These are phyloP conservation scores for Festucalex cinctus DNA, from an alignment of 2,113 vertebrate species.

Conservation along the genomic window DNA sequence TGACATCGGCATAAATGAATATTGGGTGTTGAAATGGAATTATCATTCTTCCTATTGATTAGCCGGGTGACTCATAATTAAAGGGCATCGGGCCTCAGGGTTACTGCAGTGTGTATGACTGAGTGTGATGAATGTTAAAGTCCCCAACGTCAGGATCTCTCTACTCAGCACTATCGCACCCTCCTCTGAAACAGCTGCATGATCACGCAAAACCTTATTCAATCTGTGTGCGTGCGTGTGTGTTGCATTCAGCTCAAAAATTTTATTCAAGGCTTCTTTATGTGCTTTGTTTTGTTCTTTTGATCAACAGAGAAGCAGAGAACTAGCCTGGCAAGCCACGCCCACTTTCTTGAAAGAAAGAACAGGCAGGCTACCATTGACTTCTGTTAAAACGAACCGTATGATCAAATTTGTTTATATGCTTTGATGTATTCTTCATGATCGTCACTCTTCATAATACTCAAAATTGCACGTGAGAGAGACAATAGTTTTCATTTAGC, in stretches of 20 bases:
- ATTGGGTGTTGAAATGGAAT: background rate
- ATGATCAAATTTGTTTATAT: no score
- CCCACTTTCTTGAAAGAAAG: no score
- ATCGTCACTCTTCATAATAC: no score
- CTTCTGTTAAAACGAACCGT: no score
- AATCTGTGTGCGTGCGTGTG: background rate
- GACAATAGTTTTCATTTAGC: no score
- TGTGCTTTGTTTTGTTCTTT: no score
- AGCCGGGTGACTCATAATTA: conserved; percentile 5
- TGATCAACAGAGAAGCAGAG: no score
- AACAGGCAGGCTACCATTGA: no score
- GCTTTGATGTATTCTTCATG: no score
- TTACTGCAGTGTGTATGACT: conserved; percentile 2
- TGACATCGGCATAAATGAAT: conserved; percentile 1
- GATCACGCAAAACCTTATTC: background rate
- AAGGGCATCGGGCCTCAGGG: background rate
- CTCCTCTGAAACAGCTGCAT: background rate
- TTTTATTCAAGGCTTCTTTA: no score
- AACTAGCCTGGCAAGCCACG: no score
- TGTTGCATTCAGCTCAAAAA: background rate
- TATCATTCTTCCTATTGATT: conserved; percentile 9
- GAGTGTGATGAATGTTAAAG: conserved; percentile 7
- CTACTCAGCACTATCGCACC: background rate
- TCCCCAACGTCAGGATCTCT: background rate
- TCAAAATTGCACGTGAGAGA: no score